A percentile compares a stretch with the other conserved stretches of the same genome.
Conservation (phyloP, 2,888 invertebrate genomes). For the Podotricha telesiphe region DNA sequence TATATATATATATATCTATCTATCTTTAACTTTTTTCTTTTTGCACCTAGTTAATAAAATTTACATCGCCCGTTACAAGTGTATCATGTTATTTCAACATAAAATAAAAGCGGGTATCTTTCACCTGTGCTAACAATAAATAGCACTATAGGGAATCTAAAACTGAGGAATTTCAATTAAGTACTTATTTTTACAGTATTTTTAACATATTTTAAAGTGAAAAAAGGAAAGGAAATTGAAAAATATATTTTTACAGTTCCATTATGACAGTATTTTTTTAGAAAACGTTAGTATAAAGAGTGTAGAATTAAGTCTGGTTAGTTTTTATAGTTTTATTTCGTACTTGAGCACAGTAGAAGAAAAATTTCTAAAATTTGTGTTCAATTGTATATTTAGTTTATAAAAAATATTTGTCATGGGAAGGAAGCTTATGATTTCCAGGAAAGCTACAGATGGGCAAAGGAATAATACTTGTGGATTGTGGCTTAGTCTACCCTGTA, state of each 20-base stretch:
- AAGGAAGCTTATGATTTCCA: background rate
- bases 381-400: background rate
- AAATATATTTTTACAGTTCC: no score
- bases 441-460: slow-evolving; percentile 8
- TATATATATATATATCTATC: no score
- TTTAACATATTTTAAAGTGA: no score
- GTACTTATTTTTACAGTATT: background rate
- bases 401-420: slow-evolving; percentile 14
- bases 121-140: slow-evolving; percentile 29
- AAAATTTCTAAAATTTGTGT: no score
- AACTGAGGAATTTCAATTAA: slow-evolving; percentile 6
- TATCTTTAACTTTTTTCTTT: background rate
- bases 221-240: no score
- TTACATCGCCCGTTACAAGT: background rate
- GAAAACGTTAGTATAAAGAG: background rate
- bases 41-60: slow-evolving; percentile 18
- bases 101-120: slow-evolving; percentile 2
- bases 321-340: no score
- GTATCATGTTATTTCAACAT: slow-evolving; percentile 13
- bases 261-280: background rate
- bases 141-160: slow-evolving; percentile 15
- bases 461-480: slow-evolving; percentile 13
- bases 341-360: no score
- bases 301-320: no score
- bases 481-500: background rate